Conservation (phyloP, 2,113 vertebrate species). For the Perognathus longimembris region DNA sequence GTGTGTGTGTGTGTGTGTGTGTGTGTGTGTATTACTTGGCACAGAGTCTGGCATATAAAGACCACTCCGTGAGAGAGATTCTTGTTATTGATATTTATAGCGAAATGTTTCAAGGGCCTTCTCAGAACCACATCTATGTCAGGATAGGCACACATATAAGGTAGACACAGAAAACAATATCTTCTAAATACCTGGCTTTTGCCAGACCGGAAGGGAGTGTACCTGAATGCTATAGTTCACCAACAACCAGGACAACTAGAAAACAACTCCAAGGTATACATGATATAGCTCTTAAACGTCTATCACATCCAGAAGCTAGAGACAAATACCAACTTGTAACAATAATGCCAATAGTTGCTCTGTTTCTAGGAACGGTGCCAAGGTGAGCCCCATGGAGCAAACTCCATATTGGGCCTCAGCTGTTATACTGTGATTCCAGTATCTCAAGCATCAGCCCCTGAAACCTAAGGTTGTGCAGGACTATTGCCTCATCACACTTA, state of each 20-base stretch:
- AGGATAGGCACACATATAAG: background rate
- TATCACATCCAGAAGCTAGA: background rate
- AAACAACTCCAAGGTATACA: background rate
- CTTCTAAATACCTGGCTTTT: background rate
- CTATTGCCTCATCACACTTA: conserved; percentile 59
- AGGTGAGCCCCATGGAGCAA: background rate
- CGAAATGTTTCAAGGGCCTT: background rate
- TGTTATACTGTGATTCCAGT: conserved; percentile 23
- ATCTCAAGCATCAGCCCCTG: background rate
- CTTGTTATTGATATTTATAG: background rate
- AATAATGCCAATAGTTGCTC: background rate
- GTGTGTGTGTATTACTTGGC: background rate
- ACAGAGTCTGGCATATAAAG: conserved; percentile 6
- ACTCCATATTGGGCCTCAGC: background rate
- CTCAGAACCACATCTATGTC: background rate
- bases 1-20: too few species aligned
- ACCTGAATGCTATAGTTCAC: background rate
- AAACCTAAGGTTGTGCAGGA: background rate
- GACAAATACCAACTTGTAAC: background rate
- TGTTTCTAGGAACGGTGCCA: background rate
- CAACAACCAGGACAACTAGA: background rate
- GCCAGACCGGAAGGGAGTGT: background rate
- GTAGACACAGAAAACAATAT: background rate
- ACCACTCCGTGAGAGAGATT: background rate
- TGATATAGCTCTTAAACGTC: background rate